phyloP scores from a whole-genome alignment of 2,113 vertebrate species.

The Lophochroa leadbeateri region DNA sequence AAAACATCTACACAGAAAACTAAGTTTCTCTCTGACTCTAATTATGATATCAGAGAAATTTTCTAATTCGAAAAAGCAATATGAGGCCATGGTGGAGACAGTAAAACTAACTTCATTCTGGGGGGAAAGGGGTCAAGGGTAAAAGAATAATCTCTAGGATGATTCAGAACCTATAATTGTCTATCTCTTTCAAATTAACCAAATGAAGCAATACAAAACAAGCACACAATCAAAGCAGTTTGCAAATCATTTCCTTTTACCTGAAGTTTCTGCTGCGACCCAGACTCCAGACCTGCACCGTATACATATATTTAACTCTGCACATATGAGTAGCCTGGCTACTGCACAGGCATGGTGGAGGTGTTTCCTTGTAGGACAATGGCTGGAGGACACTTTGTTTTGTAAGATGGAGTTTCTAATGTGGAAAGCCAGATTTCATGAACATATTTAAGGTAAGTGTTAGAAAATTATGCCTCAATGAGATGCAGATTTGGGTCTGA shows the following conservation, averaged over 20 bases:
- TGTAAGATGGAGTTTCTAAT: neutral
- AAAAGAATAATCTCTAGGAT: neutral
- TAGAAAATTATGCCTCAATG: neutral
- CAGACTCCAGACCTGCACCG: neutral
- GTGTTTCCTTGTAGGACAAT: neutral
- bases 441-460: neutral
- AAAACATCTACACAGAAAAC: neutral
- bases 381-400: neutral
- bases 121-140: rapidly evolving
- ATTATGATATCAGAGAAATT: neutral
- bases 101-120: neutral
- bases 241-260: neutral
- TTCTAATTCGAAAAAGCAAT: neutral
- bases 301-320: neutral
- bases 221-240: neutral
- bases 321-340: neutral
- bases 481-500: neutral
- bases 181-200: neutral
- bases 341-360: neutral
- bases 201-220: neutral
- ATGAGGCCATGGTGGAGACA: neutral
- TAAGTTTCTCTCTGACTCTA: neutral
- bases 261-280: neutral
- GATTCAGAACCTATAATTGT: neutral
- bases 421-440: neutral